phyloP scores from a whole-genome alignment of 2,888 invertebrate species.

The Diachrysia chrysitis region DNA sequence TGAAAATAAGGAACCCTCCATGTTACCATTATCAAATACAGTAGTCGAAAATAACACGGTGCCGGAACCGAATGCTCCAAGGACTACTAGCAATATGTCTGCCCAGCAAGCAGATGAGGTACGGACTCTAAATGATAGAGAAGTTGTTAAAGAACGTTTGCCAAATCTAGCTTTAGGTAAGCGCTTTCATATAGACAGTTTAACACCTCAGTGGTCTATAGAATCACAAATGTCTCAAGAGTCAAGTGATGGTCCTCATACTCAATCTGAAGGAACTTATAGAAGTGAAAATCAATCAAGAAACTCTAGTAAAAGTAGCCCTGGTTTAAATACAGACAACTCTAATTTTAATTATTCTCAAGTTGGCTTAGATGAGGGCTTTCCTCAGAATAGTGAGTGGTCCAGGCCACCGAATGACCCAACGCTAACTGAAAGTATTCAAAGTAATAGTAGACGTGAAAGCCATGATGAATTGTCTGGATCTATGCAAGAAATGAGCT shows the following conservation, averaged over 20 bases:
- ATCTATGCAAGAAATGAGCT: conserved; percentile 79
- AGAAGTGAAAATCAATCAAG: conserved; percentile 89
- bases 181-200: conserved; percentile 79
- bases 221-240: conserved; percentile 91
- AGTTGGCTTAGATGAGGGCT: conserved; percentile 70
- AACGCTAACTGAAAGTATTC: conserved; percentile 63
- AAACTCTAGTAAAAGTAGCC: conserved; percentile 85
- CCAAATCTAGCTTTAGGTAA: conserved; percentile 84
- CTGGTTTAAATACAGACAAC: conserved; percentile 79
- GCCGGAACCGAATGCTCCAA: conserved; percentile 58
- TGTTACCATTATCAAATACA: conserved; percentile 56
- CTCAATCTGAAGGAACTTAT: conserved; percentile 90
- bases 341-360: conserved; percentile 82
- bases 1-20: conserved; percentile 56
- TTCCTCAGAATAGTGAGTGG: conserved; percentile 74
- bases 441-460: conserved; percentile 66
- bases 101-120: conserved; percentile 72
- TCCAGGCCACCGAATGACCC: conserved; percentile 71
- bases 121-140: conserved; percentile 79
- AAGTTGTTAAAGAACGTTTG: conserved; percentile 78
- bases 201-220: conserved; percentile 91
- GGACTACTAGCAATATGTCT: conserved; percentile 56
- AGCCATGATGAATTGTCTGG: conserved; percentile 76
- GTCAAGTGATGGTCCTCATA: conserved; percentile 90
- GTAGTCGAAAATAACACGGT: conserved; percentile 61